Base-by-base conservation (phyloP, 2,797 vertebrate species). In the Sphenopsis melanotis region DNA sequence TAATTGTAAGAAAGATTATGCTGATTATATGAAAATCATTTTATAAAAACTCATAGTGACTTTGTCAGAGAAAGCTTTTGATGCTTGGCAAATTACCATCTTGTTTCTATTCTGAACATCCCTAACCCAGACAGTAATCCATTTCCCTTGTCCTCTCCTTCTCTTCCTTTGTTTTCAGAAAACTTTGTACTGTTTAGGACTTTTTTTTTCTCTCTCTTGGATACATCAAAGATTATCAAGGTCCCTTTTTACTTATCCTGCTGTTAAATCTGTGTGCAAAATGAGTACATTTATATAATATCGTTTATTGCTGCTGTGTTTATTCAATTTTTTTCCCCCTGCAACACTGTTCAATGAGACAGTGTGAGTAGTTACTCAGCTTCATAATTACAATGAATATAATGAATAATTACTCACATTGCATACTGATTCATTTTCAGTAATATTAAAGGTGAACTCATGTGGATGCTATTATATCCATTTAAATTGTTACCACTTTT, bases 341-440 rank as follows among this genome's bases (percentile, higher is more conserved):
- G 17, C 79, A 79, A 37, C 8, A 36, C 16, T 83, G 23, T 85
- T 96, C 52, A 72, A 1, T 87, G 60, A 90, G 71, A 72, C 50
- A 75, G 17, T 78, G 22, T 61, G 41, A 85, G 76, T 71, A 61
- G 66, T 86, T 72, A 65, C 37, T 93, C 84, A 91, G 36, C 69
- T 95, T 93, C 70, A 2, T 92, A 94, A 94, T 91, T 94, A 61
- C 74, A 39, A 20, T 72, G 24, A 92, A 83, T 93, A 89, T 94
- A 94, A 86, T 93, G 30, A 93, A 75, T 92, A 89, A 94, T 95
- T 95, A 95, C 69, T 81, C 90, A 69, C 63, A 86, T 80, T 94
- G 93, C 83, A 88, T 83, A 83, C 47, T 68, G 72, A 87, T 96
- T 93, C 55, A 81, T 95, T 95, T 96, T 83, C 80, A 60, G 89